phyloP scores from a whole-genome alignment of 1,140 invertebrate genomes.

The Branchinecta lynchi region DNA sequence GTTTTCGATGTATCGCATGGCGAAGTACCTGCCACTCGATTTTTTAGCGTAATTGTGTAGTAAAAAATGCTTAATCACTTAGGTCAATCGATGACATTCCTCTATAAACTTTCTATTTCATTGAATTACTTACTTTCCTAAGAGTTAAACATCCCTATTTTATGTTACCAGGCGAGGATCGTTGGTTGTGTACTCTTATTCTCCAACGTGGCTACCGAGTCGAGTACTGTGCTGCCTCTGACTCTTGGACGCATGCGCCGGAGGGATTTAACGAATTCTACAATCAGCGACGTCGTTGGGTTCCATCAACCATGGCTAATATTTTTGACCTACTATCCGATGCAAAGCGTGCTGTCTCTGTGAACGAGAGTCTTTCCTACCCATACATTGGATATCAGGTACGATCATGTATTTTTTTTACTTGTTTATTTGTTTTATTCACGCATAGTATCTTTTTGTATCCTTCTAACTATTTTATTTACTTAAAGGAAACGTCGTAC shows the following conservation, averaged over 20 bases:
- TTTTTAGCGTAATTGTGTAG: no score
- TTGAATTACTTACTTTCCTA: no score
- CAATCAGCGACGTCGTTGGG: constrained; percentile 45
- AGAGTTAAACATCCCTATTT: no score
- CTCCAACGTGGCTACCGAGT: constrained; percentile 46
- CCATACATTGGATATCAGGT: constrained; percentile 39
- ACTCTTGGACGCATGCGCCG: constrained; percentile 46
- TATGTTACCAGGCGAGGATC: constrained; percentile 37
- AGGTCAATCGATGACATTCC: no score
- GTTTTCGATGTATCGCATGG: no score
- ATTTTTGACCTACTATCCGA: constrained; percentile 43
- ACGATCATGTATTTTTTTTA: constrained; percentile 17
- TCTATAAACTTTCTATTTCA: no score
- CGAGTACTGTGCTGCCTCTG: constrained; percentile 47
- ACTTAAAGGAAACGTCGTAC: no score
- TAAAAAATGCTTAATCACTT: no score
- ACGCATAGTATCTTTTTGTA: background rate
- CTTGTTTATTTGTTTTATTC: background rate
- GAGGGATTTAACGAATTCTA: constrained; percentile 47
- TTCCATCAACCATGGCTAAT: constrained; percentile 49
- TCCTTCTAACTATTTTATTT: constrained; percentile 11
- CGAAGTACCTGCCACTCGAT: no score
- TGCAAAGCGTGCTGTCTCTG: constrained; percentile 35
- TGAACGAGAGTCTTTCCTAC: constrained; percentile 43
- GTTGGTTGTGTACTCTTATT: constrained; percentile 47